phyloP scores from a whole-genome alignment of 2,888 invertebrate genomes.

The Cryptophagus acutangulus region DNA sequence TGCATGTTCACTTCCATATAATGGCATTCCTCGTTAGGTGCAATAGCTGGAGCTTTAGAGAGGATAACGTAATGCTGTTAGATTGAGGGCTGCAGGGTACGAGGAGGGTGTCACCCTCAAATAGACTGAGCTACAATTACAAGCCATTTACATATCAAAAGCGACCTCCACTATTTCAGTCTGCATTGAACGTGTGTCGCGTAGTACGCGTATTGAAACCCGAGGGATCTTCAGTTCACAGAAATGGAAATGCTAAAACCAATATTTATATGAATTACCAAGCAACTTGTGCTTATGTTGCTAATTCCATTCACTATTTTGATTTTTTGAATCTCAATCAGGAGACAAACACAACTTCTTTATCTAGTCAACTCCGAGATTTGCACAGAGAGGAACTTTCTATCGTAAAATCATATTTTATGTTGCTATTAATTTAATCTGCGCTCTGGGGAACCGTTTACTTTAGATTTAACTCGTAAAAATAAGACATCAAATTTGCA shows the following conservation, averaged over 20 bases:
- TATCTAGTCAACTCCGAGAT: too few species aligned
- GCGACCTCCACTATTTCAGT: constrained; percentile 35
- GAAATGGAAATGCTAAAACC: constrained; percentile 9
- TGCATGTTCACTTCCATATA: constrained; percentile 2
- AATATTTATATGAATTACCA: constrained; percentile 21
- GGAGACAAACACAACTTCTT: too few species aligned
- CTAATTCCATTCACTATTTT: too few species aligned
- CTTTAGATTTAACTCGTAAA: constrained; percentile 24
- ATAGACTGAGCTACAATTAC: constrained; percentile 35
- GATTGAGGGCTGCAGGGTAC: constrained; percentile 11
- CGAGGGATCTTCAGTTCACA: constrained; percentile 1
- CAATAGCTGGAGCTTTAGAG: not conserved
- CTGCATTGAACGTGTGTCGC: constrained; percentile 24
- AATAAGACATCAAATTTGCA: constrained; percentile 25
- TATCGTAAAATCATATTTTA: constrained; percentile 24
- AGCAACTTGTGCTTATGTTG: too few species aligned
- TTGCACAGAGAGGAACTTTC: too few species aligned
- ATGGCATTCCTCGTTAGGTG: not conserved
- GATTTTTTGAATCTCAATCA: too few species aligned
- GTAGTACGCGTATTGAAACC: constrained; percentile 9
- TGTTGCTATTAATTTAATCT: constrained; percentile 23
- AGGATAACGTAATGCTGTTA: not conserved
- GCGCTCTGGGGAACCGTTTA: constrained; percentile 18
- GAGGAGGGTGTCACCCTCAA: constrained; percentile 22
- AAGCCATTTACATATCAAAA: constrained; percentile 41